Percentiles rank a stretch among this genome's conserved stretches.
Evolutionary conservation across 2,888 invertebrate genomes (phyloP).

Genomic region (Laspeyria flexula): DNA sequence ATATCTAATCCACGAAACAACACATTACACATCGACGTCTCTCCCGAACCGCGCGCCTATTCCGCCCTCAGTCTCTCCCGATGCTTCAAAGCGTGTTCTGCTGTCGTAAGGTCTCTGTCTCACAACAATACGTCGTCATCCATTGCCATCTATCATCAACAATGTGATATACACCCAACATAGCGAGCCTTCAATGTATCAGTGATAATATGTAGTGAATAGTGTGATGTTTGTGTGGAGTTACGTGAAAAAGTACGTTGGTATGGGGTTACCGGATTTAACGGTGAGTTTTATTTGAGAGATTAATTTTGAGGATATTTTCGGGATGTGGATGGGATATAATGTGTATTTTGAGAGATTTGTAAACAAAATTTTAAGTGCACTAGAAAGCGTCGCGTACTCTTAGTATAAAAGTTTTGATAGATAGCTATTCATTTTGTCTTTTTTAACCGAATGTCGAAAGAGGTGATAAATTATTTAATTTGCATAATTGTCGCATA

Average conservation of each 20-base stretch:
- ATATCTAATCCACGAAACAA: constrained; percentile 4
- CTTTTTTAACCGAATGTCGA: too few relatives aligned
- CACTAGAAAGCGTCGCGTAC: too few relatives aligned
- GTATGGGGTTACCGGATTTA: constrained; percentile 80
- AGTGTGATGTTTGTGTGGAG: constrained; percentile 79
- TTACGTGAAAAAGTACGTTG: constrained; percentile 67
- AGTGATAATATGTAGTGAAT: constrained; percentile 41
- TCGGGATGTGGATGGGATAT: too few relatives aligned
- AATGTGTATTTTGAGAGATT: too few relatives aligned
- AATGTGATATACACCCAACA: constrained; percentile 36
- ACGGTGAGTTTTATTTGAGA: constrained; percentile 72
- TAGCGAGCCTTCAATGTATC: constrained; percentile 32
- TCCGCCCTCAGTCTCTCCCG: constrained; percentile 65
- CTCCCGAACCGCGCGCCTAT: constrained; percentile 29
- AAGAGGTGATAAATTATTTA: too few relatives aligned
- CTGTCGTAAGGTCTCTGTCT: constrained; percentile 76
- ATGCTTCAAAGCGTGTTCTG: constrained; percentile 82
- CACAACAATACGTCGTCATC: constrained; percentile 17
- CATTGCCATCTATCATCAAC: constrained; percentile 35
- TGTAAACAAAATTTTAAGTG: too few relatives aligned
- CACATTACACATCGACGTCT: constrained; percentile 37
- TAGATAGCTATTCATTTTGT: too few relatives aligned
- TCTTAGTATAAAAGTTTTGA: too few relatives aligned
- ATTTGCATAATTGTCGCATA: too few relatives aligned
- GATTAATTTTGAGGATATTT: background rate